Evolutionary conservation across 92 coral and sea anemone genomes (phyloP).

Genomic region (Epizoanthus fatuus): DNA sequence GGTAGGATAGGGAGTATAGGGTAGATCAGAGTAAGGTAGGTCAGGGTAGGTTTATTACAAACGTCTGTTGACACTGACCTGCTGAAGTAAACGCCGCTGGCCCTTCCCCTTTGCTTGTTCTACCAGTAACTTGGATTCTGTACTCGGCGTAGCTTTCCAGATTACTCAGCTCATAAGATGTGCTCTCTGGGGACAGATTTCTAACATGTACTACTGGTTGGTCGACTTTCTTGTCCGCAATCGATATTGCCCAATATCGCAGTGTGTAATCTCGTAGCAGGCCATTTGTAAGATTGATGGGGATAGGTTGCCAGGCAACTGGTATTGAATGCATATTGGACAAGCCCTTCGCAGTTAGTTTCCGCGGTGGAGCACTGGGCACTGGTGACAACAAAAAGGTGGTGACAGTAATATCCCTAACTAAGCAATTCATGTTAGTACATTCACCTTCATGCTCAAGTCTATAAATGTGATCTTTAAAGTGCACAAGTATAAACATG

Average conservation of each 20-base stretch:
- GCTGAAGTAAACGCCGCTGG: slow-evolving; percentile 28
- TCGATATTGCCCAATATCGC: slow-evolving; percentile 13
- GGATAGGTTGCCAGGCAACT: slow-evolving; percentile 43
- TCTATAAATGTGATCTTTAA: too few species aligned
- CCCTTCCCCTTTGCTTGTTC: slow-evolving; percentile 31
- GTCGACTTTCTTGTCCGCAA: slow-evolving; percentile 8
- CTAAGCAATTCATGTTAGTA: too few species aligned
- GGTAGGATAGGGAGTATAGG: too few species aligned
- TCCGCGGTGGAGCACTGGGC: slow-evolving; percentile 25
- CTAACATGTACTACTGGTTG: background rate
- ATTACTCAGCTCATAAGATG: background rate
- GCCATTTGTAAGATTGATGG: slow-evolving; percentile 15
- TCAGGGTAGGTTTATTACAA: too few species aligned
- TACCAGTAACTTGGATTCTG: slow-evolving; percentile 17
- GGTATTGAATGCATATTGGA: slow-evolving; percentile 24
- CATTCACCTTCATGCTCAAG: too few species aligned
- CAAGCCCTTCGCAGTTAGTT: slow-evolving; percentile 9
- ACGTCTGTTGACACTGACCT: background rate
- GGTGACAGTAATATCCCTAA: too few species aligned
- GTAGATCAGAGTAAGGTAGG: too few species aligned
- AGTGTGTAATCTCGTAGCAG: slow-evolving; percentile 16
- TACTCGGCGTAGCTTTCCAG: slow-evolving; percentile 26
- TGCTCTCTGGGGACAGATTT: background rate
- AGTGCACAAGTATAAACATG: too few species aligned
- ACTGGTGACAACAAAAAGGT: background rate